Evolutionary conservation across 2,888 invertebrate genomes (phyloP).

Genomic region (Alsophila aescularia): DNA sequence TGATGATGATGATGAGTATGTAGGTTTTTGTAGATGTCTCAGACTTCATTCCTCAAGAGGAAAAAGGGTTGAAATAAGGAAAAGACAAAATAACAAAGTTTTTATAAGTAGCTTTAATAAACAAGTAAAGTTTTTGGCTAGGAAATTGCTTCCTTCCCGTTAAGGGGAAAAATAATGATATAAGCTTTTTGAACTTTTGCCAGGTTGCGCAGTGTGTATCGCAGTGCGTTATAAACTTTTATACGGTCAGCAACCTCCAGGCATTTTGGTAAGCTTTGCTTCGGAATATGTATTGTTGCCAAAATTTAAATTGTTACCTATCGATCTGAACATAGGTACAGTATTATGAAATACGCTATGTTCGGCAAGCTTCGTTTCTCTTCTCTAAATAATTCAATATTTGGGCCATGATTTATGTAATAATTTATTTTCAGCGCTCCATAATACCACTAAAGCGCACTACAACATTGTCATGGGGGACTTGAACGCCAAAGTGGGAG

Average conservation of each 20-base stretch:
- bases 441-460: too few species aligned
- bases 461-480: too few species aligned
- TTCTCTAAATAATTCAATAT: too few species aligned
- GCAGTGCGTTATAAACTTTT: conserved; percentile 35
- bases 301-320: neutral
- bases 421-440: too few species aligned
- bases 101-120: conserved; percentile 9
- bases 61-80: conserved; percentile 16
- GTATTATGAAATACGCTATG: too few species aligned
- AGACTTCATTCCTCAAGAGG: conserved; percentile 15
- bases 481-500: too few species aligned
- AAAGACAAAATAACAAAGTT: neutral
- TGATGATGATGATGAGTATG: too few species aligned
- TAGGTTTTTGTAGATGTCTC: neutral
- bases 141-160: conserved; percentile 11
- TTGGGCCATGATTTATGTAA: too few species aligned
- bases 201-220: conserved; percentile 39
- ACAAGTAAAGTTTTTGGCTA: conserved; percentile 28
- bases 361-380: too few species aligned
- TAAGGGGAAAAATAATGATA: conserved; percentile 28
- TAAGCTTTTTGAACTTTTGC: conserved; percentile 50
- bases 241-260: conserved; percentile 41
- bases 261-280: neutral
- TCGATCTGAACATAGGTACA: too few species aligned
- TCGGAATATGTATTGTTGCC: neutral